These are phyloP conservation scores for Sebastes diploproa DNA, from an alignment of 2,797 vertebrate species.

Conservation along the genomic window DNA sequence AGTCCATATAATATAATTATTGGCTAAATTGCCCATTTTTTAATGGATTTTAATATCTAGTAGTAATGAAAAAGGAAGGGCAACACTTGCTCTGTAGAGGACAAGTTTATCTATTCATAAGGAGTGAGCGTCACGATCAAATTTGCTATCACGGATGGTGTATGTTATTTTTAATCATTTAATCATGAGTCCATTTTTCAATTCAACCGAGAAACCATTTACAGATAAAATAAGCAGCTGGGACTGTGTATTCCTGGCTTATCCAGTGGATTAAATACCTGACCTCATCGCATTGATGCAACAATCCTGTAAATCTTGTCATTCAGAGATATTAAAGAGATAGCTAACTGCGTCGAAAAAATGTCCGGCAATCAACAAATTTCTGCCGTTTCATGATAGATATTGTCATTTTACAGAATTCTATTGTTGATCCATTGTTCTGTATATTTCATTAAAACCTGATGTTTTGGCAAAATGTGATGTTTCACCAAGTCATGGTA, in stretches of 20 bases:
- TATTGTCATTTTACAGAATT: no score
- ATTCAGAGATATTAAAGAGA: neutral
- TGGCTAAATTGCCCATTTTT: neutral
- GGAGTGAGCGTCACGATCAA: neutral
- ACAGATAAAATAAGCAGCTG: neutral
- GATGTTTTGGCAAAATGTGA: neutral
- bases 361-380: no score
- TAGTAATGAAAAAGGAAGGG: neutral
- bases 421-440: neutral
- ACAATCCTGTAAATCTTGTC: neutral
- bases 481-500: neutral
- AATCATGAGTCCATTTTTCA: neutral
- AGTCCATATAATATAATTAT: neutral
- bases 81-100: neutral
- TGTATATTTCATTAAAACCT: neutral
- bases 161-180: neutral
- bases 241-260: neutral
- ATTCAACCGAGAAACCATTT: neutral
- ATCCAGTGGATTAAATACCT: neutral
- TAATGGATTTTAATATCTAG: neutral
- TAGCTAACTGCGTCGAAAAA: neutral
- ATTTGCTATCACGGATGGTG: neutral
- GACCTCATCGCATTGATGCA: constrained; percentile 6
- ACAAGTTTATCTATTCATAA: neutral
- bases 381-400: no score